These are phyloP conservation scores for Rotaria macrura DNA, from an alignment of 2,888 invertebrate species.

Conservation along the genomic window DNA sequence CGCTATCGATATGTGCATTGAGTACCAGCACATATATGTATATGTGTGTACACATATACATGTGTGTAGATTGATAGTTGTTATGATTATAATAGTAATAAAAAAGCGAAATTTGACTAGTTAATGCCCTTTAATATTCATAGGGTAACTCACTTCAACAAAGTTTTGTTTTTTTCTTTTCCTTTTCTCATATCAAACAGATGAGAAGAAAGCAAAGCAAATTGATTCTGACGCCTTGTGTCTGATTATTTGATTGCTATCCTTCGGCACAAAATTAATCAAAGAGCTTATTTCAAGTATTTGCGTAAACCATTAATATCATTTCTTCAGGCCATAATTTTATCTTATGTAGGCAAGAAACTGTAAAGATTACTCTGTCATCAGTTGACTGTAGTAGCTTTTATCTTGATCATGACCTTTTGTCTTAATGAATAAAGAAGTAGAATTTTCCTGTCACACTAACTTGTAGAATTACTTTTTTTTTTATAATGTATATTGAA, in stretches of 20 bases:
- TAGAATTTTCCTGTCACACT: neutral
- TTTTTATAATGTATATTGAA: neutral
- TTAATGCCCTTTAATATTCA: neutral
- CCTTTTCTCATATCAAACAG: neutral
- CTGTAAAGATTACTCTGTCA: constrained; percentile 8
- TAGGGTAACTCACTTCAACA: neutral
- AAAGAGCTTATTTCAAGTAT: too few species aligned
- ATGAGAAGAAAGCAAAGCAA: neutral
- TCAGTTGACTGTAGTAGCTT: neutral
- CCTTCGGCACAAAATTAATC: too few species aligned
- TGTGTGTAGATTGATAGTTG: neutral
- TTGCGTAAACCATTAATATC: too few species aligned
- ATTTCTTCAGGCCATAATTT: neutral
- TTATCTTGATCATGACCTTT: constrained; percentile 2
- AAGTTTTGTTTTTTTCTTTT: neutral
- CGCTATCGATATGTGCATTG: neutral
- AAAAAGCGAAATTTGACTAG: too few species aligned
- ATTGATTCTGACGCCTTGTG: neutral
- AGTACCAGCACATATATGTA: neutral
- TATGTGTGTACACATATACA: too few species aligned
- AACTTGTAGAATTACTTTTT: neutral
- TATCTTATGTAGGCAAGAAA: neutral
- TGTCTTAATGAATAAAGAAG: neutral
- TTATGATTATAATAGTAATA: neutral
- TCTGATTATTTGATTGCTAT: too few species aligned